Conservation (phyloP, 2,888 invertebrate species). For the Dendrolimus pini region DNA sequence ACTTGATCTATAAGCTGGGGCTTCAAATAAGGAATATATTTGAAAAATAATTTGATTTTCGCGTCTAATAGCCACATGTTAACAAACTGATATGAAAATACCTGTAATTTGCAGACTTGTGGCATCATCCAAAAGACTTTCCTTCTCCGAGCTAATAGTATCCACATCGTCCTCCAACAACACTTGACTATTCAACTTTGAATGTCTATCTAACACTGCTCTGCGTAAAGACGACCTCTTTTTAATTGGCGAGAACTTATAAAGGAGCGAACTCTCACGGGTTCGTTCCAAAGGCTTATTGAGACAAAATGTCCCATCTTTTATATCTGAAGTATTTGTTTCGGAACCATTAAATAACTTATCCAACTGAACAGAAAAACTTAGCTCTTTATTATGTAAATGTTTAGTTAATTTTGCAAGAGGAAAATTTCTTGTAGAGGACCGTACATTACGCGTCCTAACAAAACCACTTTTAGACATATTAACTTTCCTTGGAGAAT, state of each 20-base stretch:
- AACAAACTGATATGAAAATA: conserved; percentile 13
- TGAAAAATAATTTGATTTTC: too few relatives aligned
- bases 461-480: conserved; percentile 52
- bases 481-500: conserved; percentile 34
- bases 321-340: conserved; percentile 12
- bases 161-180: not conserved
- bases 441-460: conserved; percentile 39
- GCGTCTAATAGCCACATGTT: not conserved
- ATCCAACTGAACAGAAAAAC: conserved; percentile 57
- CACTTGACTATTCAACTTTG: conserved; percentile 2
- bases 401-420: conserved; percentile 46
- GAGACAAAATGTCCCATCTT: conserved; percentile 9
- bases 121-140: conserved; percentile 41
- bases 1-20: not conserved
- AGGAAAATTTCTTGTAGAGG: conserved; percentile 42
- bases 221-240: conserved; percentile 50
- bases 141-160: conserved; percentile 12
- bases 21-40: not conserved
- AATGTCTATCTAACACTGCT: conserved; percentile 40
- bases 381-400: conserved; percentile 43
- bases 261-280: conserved; percentile 43
- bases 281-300: conserved; percentile 24
- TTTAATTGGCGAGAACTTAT: conserved; percentile 45
- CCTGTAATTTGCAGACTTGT: conserved; percentile 62
- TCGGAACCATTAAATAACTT: conserved; percentile 40